Evolutionary conservation across 2,113 vertebrate genomes (phyloP).

Genomic region (Paradisaea rubra): DNA sequence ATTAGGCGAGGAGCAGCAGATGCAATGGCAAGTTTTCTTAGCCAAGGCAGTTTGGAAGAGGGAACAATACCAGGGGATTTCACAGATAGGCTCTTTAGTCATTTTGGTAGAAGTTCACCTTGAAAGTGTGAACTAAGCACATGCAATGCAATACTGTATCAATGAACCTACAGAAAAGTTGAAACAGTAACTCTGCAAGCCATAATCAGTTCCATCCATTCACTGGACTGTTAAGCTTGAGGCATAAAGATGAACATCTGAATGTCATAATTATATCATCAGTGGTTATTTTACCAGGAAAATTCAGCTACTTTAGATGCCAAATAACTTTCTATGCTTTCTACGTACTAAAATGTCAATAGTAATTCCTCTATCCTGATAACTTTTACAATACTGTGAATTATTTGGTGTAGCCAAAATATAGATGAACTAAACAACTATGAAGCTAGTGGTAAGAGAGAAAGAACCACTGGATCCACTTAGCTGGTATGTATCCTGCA

Average conservation of each 20-base stretch:
- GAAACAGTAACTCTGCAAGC: not conserved
- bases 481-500: rapidly evolving
- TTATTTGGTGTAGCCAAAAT: not conserved
- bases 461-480: not conserved
- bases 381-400: not conserved
- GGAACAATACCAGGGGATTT: not conserved
- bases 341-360: not conserved
- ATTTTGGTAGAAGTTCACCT: not conserved
- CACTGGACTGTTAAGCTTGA: not conserved
- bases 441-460: not conserved
- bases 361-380: not conserved
- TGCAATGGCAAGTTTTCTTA: not conserved
- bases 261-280: not conserved
- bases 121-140: not conserved
- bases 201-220: not conserved
- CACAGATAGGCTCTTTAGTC: not conserved
- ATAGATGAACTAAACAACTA: not conserved
- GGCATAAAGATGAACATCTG: not conserved
- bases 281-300: not conserved
- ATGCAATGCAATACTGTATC: not conserved
- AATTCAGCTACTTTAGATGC: not conserved
- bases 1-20: not conserved
- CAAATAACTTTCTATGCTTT: not conserved
- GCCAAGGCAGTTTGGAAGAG: not conserved
- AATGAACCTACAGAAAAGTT: not conserved